Percentiles rank a stretch among this genome's conserved stretches.
Conservation (phyloP, 2,113 vertebrate species). For the Potamarius usumacintae region DNA sequence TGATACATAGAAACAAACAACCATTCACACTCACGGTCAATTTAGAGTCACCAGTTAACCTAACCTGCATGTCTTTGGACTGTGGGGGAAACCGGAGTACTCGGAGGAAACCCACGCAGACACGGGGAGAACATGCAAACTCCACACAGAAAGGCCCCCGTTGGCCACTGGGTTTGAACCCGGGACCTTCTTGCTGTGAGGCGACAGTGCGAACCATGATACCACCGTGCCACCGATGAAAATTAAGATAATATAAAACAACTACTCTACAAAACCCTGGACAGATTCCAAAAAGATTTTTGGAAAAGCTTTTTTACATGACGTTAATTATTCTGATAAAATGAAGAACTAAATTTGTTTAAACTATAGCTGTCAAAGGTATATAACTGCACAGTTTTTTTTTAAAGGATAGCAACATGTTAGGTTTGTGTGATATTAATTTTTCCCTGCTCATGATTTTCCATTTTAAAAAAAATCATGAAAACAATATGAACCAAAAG, state of each 20-base stretch:
- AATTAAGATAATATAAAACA: background rate
- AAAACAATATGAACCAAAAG: background rate
- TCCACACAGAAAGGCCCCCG: too few species aligned
- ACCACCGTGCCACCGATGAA: too few species aligned
- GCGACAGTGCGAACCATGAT: too few species aligned
- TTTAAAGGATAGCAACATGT: background rate
- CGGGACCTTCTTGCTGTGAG: too few species aligned
- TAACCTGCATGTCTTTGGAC: too few species aligned
- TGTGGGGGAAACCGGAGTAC: too few species aligned
- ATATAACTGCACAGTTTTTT: background rate
- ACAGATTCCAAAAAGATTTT: background rate
- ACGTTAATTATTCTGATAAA: background rate
- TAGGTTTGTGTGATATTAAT: background rate
- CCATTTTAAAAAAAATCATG: background rate
- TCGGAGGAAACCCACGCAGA: too few species aligned
- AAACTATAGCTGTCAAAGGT: background rate
- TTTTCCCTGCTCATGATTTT: background rate
- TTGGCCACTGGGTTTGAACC: too few species aligned
- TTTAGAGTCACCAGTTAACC: too few species aligned
- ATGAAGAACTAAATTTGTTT: background rate
- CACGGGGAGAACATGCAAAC: too few species aligned
- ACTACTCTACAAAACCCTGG: background rate
- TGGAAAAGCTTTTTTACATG: background rate
- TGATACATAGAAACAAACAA: too few species aligned
- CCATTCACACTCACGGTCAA: too few species aligned